phyloP scores from a whole-genome alignment of 2,113 vertebrate genomes.

The Ploceus nigricollis region DNA sequence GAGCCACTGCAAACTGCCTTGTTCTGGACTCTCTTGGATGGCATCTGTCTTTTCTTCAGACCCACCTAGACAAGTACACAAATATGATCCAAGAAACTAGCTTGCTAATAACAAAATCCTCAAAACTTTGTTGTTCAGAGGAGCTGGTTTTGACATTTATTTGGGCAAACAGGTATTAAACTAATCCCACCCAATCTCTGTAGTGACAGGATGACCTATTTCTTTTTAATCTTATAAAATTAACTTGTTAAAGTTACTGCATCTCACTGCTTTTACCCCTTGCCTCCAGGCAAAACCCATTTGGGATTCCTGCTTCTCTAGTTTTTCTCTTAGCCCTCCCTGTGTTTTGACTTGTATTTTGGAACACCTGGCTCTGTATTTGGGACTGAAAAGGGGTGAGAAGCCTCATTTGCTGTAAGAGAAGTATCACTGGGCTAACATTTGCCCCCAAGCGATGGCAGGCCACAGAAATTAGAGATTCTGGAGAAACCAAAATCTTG shows the following conservation, averaged over 20 bases:
- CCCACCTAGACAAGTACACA: neutral
- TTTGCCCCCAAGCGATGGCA: neutral
- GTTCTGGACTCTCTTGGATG: neutral
- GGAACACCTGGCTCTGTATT: neutral
- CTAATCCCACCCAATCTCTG: neutral
- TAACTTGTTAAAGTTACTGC: constrained; percentile 3
- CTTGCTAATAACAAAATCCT: neutral
- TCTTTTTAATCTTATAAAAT: constrained; percentile 29
- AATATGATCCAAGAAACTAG: neutral
- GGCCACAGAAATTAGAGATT: neutral
- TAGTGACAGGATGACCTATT: constrained; percentile 24
- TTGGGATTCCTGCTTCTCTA: constrained; percentile 22
- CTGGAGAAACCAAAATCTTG: neutral
- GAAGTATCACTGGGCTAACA: neutral
- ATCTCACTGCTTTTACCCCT: neutral
- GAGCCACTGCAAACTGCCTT: neutral
- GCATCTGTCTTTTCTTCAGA: neutral
- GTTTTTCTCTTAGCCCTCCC: neutral
- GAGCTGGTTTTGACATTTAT: neutral
- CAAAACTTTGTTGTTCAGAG: neutral
- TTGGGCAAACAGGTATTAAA: neutral
- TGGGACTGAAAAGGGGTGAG: neutral
- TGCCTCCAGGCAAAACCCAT: constrained; percentile 19
- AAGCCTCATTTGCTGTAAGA: neutral
- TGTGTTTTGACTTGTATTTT: constrained; percentile 33